Base-by-base conservation (phyloP, 2,797 vertebrate species). In the Rousettus madagascariensis region DNA sequence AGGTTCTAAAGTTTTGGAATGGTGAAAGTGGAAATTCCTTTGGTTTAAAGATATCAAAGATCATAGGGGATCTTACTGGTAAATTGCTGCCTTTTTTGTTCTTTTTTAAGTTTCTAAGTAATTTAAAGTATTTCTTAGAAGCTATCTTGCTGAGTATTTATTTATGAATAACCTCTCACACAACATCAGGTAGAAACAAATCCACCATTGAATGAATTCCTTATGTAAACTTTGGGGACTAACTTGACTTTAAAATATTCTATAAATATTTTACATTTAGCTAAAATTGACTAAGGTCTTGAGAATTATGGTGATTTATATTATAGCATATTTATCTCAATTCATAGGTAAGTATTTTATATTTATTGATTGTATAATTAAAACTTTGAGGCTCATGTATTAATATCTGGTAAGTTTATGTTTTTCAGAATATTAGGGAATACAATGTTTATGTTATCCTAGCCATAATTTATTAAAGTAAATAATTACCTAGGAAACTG, bases 71-170 rank as follows among this genome's bases (percentile, higher is more conserved):
- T 26, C 69, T 95, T 86, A 49, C 74, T 68, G 83, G 83, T 12
- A 94, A 95, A 90, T 66, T 91, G 22, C 57, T 92, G 51, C 55
- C 5, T 71, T 83, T 90, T 72, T 55, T 63, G 26, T n/a, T 43
- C 30, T 68, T 72, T 85, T 36, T 95, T 38, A 49, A 80, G 26
- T 92, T 90, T 88, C 65, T 95, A 80, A 53, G 75, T 77, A 95
- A 95, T 95, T 93, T 89, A 96, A 97, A 46, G 61, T 84, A 89
- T 96, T 96, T 96, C 95, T 92, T 92, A 74, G 94, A 97, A 97
- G 66, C 57, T 95, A 61, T 92, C 46, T 95, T 95, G 59, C 96
- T 96, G 77, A 95, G 83, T 95, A 95, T 94, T 95, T 91, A 95
- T 92, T 95, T 91, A 57, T 97, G 89, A 96, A 97, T 97, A 95